Base-by-base conservation (phyloP, 2,888 invertebrate genomes). In the Axea sp. region DNA sequence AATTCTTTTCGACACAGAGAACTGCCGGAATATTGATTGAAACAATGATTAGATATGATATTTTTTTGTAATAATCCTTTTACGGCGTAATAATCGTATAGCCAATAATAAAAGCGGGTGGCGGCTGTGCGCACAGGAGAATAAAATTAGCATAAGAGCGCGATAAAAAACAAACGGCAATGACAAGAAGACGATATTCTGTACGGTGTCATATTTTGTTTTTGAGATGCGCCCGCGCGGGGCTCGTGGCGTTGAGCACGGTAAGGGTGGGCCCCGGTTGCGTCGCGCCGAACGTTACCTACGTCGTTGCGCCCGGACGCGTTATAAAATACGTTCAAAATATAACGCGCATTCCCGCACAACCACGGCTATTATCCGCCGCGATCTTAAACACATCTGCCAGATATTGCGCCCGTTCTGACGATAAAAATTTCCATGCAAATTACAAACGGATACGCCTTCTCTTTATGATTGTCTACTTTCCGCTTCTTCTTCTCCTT, bases 391-490 rank as follows among this genome's bases (percentile, higher is more conserved):
- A 84, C 80, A 83, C 84, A 84, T 84, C 85, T 85, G 85, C 81
- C 76, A 81, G 83, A 84, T 84, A 85, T 85, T 84, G 83, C 84
- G 75, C 78, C 68, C 64, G 74, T 55, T 72, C 75, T 69, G 75
- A 77, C 82, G 80, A 84, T 84, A 84, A 84, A 85, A 84, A 85
- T 85, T 83, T 83, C 82, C 83, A 85, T 85, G 82, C 84, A 85
- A 84, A 85, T 85, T 84, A 82, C 82, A 80, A 77, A 78, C 77
- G 77, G 83, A 78, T 80, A 84, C 83, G 83, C 83, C 83, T 83
- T 81, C 80, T 75, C 73, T 73, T 67, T 62, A 64, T 69, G 67
- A 77, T 51, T 72, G 73, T 73, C 55, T 68, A 60, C 73, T 53
- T 53, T 67, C 30, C 51, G 24, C 49, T 62, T 65, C 57, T 43